Conservation (phyloP, 2,113 vertebrate species). For the Chaetops frenatus region DNA sequence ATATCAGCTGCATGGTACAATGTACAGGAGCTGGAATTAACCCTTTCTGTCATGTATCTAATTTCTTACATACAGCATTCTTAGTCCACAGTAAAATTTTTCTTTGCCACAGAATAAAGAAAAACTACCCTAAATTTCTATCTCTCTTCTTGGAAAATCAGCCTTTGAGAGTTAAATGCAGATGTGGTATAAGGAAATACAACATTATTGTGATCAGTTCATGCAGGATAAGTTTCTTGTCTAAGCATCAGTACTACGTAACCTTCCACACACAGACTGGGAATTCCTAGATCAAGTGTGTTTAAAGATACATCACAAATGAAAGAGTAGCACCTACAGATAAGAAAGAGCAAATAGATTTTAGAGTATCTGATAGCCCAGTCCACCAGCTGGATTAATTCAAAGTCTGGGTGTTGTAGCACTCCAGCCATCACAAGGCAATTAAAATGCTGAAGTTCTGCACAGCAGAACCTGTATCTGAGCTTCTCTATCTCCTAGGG, state of each 20-base stretch:
- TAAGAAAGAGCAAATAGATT: neutral
- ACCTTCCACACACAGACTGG: neutral
- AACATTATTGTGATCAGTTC: neutral
- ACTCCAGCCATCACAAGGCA: neutral
- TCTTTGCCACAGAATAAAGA: neutral
- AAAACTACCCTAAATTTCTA: neutral
- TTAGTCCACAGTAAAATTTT: neutral
- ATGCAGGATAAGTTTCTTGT: neutral
- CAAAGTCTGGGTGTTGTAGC: neutral
- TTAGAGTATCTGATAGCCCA: neutral
- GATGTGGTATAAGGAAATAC: neutral
- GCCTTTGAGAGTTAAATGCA: neutral
- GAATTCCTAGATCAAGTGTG: neutral
- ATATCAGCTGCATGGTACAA: neutral
- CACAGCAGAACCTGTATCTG: neutral
- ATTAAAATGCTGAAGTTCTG: conserved; percentile 38
- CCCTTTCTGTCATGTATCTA: neutral
- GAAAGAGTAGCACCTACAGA: neutral
- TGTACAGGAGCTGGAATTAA: neutral
- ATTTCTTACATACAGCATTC: neutral
- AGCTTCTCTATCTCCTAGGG: neutral
- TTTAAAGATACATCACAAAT: neutral
- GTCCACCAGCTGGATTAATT: conserved; percentile 18
- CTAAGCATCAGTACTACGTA: neutral
- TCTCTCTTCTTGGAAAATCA: neutral